Percentiles rank a stretch among this genome's conserved stretches.
Evolutionary conservation across 2,888 invertebrate genomes (phyloP).

Genomic region (Geotrupes spiniger): DNA sequence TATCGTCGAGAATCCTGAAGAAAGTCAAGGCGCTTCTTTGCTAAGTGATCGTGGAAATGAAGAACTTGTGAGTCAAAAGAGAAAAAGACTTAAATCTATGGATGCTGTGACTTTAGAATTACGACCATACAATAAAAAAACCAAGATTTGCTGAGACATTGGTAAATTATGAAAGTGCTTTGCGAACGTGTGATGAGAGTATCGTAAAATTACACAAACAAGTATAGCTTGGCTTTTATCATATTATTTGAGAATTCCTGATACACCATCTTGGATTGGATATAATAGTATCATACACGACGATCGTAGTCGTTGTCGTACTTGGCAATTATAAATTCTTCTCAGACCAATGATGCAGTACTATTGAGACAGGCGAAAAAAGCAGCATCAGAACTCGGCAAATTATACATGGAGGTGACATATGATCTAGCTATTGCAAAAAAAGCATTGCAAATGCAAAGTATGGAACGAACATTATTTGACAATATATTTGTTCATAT

Average conservation of each 20-base stretch:
- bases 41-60: not conserved
- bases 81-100: not conserved
- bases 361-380: constrained; percentile 21
- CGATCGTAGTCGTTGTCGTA: constrained; percentile 30
- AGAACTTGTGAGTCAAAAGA: no score
- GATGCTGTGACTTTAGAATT: constrained; percentile 2
- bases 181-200: no score
- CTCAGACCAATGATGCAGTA: constrained; percentile 30
- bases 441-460: constrained; percentile 28
- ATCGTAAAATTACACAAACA: constrained; percentile 14
- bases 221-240: constrained; percentile 21
- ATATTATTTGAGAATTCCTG: constrained; percentile 19
- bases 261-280: constrained; percentile 29
- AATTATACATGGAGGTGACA: constrained; percentile 18
- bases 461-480: constrained; percentile 23
- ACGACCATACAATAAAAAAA: no score
- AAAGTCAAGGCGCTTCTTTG: no score
- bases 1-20: not conserved
- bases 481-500: constrained; percentile 21
- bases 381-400: constrained; percentile 22
- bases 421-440: constrained; percentile 30
- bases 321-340: constrained; percentile 30
- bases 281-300: constrained; percentile 23
- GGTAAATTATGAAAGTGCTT: no score
- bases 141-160: no score